Base-by-base conservation (phyloP, 2,797 vertebrate species). In the Varecia variegata region DNA sequence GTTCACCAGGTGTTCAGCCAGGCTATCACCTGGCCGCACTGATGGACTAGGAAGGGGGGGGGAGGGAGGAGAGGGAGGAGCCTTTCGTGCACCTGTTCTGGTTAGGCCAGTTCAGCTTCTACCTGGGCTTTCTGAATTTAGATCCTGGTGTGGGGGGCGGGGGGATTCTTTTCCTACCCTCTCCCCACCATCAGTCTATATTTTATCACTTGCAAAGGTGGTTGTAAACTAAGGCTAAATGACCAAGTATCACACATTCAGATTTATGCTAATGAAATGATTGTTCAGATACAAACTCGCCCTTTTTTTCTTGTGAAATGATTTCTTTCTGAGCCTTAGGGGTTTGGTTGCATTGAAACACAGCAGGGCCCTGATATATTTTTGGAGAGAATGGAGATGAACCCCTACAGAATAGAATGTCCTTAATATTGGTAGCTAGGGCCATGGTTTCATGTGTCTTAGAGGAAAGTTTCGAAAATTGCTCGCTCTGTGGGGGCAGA, bases 201-300 rank as follows among this genome's bases (percentile, higher is more conserved):
- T 85, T 35, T 83, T 30, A 43, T 60, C 60, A 58, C 25, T 67
- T 88, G 67, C 21, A 77, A 79, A 85, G 21, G 79, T 87, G 43
- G 43, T 74, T 92, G 32, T 73, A 82, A 93, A 65, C n/a, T 25
- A 79, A 94, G 77, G 95, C 35, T 84, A 67, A 88, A 82, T 88
- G 85, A 65, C 81, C 76, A 54, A 74, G 30, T 54, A 56, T 47
- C 56, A 32, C 77, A 68, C 35, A 35, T 84, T 83, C n/a, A 92
- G 71, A 92, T 88, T 85, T 92, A 95, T 92, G 62, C 45, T 90
- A 94, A 95, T 96, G 68, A 95, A 93, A 79, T 86, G 68, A 76
- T 80, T 91, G n/a, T 79, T 95, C 17, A 70, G 85, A 97, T 73
- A 88, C 74, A 88, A 79, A 86, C 50, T 97, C 47, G 35, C 20